Conservation (phyloP, 2,113 vertebrate species). For the Cochlearius cochlearius region DNA sequence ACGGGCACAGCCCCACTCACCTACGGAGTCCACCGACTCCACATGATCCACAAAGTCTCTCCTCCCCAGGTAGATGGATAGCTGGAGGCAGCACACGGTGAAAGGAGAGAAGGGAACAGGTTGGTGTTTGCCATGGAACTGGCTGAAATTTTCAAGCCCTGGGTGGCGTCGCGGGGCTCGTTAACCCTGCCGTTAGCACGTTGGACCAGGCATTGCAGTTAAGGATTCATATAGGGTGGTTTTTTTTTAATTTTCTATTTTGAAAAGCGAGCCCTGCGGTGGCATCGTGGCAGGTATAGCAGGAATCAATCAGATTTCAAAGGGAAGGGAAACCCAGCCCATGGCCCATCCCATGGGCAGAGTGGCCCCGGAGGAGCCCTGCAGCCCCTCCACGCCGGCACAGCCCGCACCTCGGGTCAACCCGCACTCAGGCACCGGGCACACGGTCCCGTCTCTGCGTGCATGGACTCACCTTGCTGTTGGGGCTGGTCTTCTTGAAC, state of each 20-base stretch:
- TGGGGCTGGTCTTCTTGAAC: conserved; percentile 87
- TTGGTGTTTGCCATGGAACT: background rate
- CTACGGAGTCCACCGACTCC: conserved; percentile 78
- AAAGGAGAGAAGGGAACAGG: background rate
- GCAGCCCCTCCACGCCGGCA: background rate
- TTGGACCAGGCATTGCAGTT: background rate
- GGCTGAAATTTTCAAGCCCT: no score
- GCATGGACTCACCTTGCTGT: conserved; percentile 75
- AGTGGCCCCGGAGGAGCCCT: background rate
- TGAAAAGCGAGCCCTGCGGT: background rate
- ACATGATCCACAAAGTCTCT: conserved; percentile 89
- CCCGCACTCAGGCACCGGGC: background rate
- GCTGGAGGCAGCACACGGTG: conserved; percentile 44
- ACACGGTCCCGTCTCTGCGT: rapidly evolving
- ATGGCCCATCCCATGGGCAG: rapidly evolving
- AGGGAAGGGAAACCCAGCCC: background rate
- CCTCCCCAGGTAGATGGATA: conserved; percentile 87
- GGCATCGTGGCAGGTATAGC: rapidly evolving
- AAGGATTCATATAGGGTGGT: background rate
- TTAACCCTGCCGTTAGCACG: background rate
- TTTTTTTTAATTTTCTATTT: background rate
- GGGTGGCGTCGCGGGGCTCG: rapidly evolving
- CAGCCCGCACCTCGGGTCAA: background rate
- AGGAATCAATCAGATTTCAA: background rate
- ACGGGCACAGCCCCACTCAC: conserved; percentile 62